A percentile compares a stretch with the other conserved stretches of the same genome.
These are phyloP conservation scores for Caenorhabditis macrosperma DNA, from an alignment of 2,888 invertebrate genomes.

Conservation along the genomic window DNA sequence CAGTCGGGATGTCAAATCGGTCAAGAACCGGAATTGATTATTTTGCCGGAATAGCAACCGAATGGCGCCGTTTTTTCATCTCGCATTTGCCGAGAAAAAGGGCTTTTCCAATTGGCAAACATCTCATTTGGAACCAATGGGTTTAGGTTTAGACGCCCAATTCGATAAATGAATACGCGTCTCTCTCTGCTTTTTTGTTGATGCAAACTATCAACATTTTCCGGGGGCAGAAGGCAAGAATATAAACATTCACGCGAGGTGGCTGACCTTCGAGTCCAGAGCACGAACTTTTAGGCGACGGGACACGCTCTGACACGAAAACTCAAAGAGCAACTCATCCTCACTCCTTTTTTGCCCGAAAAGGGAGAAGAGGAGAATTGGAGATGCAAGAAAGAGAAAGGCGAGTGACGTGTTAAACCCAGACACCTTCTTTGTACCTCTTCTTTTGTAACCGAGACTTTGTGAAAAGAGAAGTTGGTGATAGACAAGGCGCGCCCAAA, in stretches of 20 bases:
- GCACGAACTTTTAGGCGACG: constrained; percentile 35
- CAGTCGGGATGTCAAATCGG: constrained; percentile 55
- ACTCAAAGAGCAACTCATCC: constrained; percentile 43
- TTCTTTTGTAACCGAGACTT: constrained; percentile 3
- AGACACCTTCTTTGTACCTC: constrained; percentile 2
- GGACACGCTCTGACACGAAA: constrained; percentile 48
- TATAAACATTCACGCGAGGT: constrained; percentile 23
- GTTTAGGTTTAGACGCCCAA: constrained; percentile 13
- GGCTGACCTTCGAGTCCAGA: constrained; percentile 42
- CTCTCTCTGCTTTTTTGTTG: constrained; percentile 28
- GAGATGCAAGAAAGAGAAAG: background rate
- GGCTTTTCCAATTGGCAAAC: constrained; percentile 43
- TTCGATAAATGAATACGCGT: background rate
- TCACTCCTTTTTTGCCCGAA: constrained; percentile 8
- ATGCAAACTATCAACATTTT: constrained; percentile 49
- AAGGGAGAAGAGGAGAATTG: constrained; percentile 7
- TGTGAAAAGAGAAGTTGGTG: background rate
- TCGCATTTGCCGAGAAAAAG: background rate
- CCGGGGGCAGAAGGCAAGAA: background rate
- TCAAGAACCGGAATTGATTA: constrained; percentile 60
- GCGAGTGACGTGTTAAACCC: background rate
- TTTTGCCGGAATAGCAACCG: constrained; percentile 46
- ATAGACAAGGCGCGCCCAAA: background rate
- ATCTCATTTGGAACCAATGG: constrained; percentile 19
- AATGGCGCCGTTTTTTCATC: background rate